Conservation (phyloP, 1,140 invertebrate species). For the Bicyclus anynana region DNA sequence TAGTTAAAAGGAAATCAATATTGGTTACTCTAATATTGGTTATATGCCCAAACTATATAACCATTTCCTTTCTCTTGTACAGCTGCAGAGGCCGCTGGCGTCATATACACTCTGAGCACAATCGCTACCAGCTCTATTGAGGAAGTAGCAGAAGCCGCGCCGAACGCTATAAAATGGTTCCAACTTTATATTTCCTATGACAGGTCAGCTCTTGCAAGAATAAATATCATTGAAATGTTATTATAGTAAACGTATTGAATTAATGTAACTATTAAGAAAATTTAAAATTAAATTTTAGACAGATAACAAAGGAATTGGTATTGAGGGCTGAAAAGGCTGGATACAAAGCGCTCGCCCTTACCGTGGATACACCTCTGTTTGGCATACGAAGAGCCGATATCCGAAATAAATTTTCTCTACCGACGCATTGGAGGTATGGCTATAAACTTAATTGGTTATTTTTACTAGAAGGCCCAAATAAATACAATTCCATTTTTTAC, state of each 20-base stretch:
- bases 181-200: slow-evolving; percentile 94
- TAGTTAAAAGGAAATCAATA: no score
- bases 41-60: not conserved
- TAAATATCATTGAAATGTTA: not conserved
- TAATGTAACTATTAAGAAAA: not conserved
- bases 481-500: slow-evolving; percentile 20
- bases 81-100: slow-evolving; percentile 86
- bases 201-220: slow-evolving; percentile 62
- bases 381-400: slow-evolving; percentile 88
- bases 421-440: slow-evolving; percentile 85
- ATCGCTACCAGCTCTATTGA: slow-evolving; percentile 93
- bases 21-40: no score
- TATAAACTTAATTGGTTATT: not conserved
- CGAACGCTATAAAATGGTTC: slow-evolving; percentile 90
- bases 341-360: slow-evolving; percentile 92
- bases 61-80: not conserved
- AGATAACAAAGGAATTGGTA: slow-evolving; percentile 86
- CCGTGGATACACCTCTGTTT: slow-evolving; percentile 93
- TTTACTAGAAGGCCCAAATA: not conserved
- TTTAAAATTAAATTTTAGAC: slow-evolving; percentile 64
- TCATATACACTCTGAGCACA: slow-evolving; percentile 91
- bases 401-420: slow-evolving; percentile 90
- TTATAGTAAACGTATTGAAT: no score
- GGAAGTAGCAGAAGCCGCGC: slow-evolving; percentile 88
- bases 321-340: slow-evolving; percentile 89